A percentile compares a stretch with the other conserved stretches of the same genome.
Conservation (phyloP, 2,888 invertebrate species). For the Eilema sororculum region DNA sequence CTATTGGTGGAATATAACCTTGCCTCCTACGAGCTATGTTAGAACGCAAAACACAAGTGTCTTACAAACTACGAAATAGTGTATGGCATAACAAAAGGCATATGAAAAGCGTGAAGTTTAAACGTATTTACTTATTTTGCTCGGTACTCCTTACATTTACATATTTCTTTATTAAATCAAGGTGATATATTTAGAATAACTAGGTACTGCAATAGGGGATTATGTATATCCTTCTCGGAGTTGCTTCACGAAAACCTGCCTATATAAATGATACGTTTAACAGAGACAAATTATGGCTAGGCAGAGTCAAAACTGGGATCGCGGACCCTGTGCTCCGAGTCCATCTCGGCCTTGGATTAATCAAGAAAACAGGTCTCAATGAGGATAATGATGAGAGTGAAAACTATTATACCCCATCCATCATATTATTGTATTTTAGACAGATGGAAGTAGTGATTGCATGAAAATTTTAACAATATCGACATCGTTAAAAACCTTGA, state of each 20-base stretch:
- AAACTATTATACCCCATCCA: no score
- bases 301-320: not conserved
- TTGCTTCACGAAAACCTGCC: not conserved
- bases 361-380: no score
- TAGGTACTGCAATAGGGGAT: not conserved
- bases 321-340: no score
- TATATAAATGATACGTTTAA: not conserved
- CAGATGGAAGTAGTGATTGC: no score
- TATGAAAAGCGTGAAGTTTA: constrained; percentile 15
- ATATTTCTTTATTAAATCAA: not conserved
- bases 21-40: constrained; percentile 35
- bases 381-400: no score
- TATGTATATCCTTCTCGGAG: not conserved
- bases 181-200: not conserved
- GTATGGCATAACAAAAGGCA: constrained; percentile 11
- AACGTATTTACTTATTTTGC: constrained; percentile 10
- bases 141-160: not conserved
- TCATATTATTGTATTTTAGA: no score
- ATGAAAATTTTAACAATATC: no score
- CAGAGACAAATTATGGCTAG: not conserved
- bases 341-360: no score
- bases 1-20: constrained; percentile 36
- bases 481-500: no score
- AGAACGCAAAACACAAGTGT: constrained; percentile 27
- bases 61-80: constrained; percentile 12